These are phyloP conservation scores for Hipposideros armiger DNA, from an alignment of 2,113 vertebrate genomes.

Conservation along the genomic window DNA sequence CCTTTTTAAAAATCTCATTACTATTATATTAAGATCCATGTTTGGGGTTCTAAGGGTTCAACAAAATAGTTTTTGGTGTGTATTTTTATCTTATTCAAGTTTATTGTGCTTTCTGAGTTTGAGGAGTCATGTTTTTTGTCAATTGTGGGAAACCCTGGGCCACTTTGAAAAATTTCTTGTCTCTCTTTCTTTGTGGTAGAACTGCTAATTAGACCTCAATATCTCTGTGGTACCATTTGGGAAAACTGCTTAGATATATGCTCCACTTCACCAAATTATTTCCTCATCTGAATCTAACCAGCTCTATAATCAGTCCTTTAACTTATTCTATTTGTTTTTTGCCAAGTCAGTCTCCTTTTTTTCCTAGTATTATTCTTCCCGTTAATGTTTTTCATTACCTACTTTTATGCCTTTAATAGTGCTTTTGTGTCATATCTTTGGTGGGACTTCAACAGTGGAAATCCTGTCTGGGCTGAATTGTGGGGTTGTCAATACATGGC, in stretches of 20 bases:
- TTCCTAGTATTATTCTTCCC: background rate
- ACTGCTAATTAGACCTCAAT: background rate
- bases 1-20: background rate
- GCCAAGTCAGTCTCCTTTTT: background rate
- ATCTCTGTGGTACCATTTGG: background rate
- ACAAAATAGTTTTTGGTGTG: background rate
- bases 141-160: background rate
- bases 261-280: background rate
- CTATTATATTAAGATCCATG: slow-evolving; percentile 19
- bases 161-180: background rate
- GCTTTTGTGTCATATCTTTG: background rate
- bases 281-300: background rate
- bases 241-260: background rate
- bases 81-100: background rate
- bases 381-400: background rate
- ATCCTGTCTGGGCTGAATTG: background rate
- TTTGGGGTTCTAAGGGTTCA: background rate
- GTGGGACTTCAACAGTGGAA: background rate
- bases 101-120: background rate
- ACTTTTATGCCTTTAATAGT: background rate
- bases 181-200: background rate
- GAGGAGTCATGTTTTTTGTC: background rate
- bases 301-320: background rate
- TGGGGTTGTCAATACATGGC: background rate
- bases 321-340: background rate